Percentiles rank a stretch among this genome's conserved stretches.
phyloP scores from a whole-genome alignment of 2,888 invertebrate genomes.

The Hirtodrosophila trivittata region DNA sequence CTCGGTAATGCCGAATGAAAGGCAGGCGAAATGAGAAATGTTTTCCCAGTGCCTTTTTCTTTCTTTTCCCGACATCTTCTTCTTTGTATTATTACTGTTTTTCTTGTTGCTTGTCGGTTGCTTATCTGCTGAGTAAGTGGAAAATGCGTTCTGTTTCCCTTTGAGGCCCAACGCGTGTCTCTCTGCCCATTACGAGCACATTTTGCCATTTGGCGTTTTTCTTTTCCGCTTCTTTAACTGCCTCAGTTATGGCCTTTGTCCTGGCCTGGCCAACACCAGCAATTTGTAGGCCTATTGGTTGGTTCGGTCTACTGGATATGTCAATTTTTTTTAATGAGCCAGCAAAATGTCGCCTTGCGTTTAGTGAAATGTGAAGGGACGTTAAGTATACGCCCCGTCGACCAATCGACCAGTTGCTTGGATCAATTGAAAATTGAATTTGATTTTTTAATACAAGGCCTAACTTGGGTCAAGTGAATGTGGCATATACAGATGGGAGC shows the following conservation, averaged over 20 bases:
- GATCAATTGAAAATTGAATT: constrained; percentile 43
- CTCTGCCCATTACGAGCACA: constrained; percentile 31
- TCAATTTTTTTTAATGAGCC: constrained; percentile 65
- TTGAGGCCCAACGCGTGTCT: constrained; percentile 47
- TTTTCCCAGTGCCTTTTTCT: constrained; percentile 8
- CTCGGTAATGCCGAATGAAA: constrained; percentile 52
- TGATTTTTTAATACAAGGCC: constrained; percentile 32
- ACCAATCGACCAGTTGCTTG: constrained; percentile 26
- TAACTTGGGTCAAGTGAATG: constrained; percentile 31
- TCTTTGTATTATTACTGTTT: no score
- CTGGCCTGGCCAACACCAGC: constrained; percentile 30
- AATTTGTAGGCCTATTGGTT: constrained; percentile 18
- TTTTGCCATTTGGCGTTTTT: constrained; percentile 51
- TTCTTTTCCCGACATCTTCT: background rate
- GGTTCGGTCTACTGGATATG: constrained; percentile 34
- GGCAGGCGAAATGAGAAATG: constrained; percentile 51
- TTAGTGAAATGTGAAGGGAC: constrained; percentile 3
- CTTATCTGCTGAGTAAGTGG: constrained; percentile 60
- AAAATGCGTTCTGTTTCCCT: constrained; percentile 64
- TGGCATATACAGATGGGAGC: constrained; percentile 21
- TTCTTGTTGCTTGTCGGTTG: no score
- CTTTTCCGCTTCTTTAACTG: constrained; percentile 20
- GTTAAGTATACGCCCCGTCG: constrained; percentile 4
- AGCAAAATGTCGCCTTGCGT: constrained; percentile 33
- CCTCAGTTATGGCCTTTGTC: constrained; percentile 35